These are phyloP conservation scores for Cephus cinctus DNA, from an alignment of 1,140 invertebrate species.

Conservation along the genomic window DNA sequence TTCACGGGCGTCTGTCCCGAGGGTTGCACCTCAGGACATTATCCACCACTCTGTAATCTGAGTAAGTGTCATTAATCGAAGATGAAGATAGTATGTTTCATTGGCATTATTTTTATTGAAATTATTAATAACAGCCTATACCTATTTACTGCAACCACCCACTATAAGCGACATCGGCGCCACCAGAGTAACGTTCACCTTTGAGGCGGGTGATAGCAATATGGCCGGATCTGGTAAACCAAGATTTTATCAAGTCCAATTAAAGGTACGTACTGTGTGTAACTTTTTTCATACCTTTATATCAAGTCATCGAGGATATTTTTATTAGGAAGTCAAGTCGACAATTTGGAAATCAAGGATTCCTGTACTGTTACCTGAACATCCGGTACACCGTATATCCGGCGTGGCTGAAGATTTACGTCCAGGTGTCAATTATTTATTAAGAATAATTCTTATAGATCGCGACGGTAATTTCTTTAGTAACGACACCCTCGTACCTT, in stretches of 20 bases:
- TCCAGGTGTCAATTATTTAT: not conserved
- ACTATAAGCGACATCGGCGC: conserved; percentile 2
- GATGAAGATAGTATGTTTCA: not conserved
- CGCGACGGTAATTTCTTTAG: conserved; percentile 1
- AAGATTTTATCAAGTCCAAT: conserved; percentile 9
- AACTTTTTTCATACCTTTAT: not conserved
- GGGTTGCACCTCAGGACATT: conserved; percentile 2
- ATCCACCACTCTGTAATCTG: conserved; percentile 2
- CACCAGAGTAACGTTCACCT: conserved; percentile 1
- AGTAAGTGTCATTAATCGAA: conserved; percentile 1
- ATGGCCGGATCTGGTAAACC: conserved; percentile 6
- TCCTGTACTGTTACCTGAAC: not conserved
- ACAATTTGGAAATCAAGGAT: not conserved
- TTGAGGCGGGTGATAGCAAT: not conserved
- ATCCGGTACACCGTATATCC: not conserved
- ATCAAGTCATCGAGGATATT: not conserved
- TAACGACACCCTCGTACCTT: conserved; percentile 1
- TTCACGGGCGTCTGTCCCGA: conserved; percentile 6
- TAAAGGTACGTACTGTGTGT: conserved; percentile 1
- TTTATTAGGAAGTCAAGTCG: not conserved
- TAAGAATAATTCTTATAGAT: conserved; percentile 2
- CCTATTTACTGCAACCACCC: conserved; percentile 7
- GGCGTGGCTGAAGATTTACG: conserved; percentile 1
- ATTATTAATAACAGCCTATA: conserved; percentile 4
- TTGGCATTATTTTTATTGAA: not conserved